Evolutionary conservation across 2,888 invertebrate species (phyloP).

Genomic region (Eudasyphora cyanicolor): DNA sequence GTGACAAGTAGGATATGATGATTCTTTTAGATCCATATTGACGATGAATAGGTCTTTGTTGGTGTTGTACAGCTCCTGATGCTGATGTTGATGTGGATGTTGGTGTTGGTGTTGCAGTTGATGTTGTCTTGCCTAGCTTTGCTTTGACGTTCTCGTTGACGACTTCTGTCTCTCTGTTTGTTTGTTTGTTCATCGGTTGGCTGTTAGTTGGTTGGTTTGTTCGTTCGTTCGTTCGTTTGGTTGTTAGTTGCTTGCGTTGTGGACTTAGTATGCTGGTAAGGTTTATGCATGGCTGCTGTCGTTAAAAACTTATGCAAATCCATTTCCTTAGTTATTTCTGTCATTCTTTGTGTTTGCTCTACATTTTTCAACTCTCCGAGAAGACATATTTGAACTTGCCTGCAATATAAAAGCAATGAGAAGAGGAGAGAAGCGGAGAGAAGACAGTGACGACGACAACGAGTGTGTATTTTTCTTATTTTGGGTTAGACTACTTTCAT

Average conservation of each 20-base stretch:
- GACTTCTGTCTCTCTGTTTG: conserved; percentile 20
- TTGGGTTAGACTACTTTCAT: conserved; percentile 1
- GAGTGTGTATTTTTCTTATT: not conserved
- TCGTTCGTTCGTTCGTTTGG: conserved; percentile 34
- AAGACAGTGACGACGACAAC: not conserved
- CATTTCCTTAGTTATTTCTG: conserved; percentile 55
- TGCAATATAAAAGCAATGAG: no score
- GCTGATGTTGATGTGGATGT: conserved; percentile 2
- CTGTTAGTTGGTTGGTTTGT: conserved; percentile 3
- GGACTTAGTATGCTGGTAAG: conserved; percentile 29
- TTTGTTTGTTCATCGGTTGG: conserved; percentile 6
- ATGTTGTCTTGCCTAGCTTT: no score
- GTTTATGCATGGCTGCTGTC: conserved; percentile 52
- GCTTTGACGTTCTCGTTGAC: no score
- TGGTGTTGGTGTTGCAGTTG: conserved; percentile 18
- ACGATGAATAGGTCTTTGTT: conserved; percentile 38
- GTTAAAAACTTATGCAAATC: conserved; percentile 62
- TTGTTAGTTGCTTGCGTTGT: conserved; percentile 20
- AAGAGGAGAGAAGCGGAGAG: no score
- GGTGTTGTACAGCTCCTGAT: not conserved
- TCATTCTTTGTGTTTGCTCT: conserved; percentile 51
- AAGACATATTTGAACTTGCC: conserved; percentile 57
- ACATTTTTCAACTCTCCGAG: conserved; percentile 40
- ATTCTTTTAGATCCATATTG: conserved; percentile 46
- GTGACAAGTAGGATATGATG: conserved; percentile 46